phyloP scores from a whole-genome alignment of 2,797 vertebrate genomes.

The Oryzias dopingdopingensis region DNA sequence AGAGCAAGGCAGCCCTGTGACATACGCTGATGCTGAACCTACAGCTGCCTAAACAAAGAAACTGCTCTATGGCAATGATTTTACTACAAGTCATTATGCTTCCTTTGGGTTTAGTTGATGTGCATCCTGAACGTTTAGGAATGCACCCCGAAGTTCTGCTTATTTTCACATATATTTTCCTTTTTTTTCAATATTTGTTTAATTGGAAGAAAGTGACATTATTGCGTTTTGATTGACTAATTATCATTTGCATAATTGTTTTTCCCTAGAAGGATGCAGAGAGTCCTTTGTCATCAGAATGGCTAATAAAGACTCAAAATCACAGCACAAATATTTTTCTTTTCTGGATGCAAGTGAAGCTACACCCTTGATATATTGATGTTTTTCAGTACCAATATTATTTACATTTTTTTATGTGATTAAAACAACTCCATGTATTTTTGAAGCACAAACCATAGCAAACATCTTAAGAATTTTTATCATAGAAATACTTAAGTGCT shows the following conservation, averaged over 20 bases:
- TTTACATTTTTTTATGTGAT: neutral
- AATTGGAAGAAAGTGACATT: constrained; percentile 39
- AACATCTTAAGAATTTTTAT: too few relatives aligned
- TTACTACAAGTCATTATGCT: constrained; percentile 46
- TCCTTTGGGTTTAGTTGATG: constrained; percentile 35
- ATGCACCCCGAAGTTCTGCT: constrained; percentile 41
- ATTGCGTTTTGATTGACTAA: constrained; percentile 72
- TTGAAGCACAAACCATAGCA: too few relatives aligned
- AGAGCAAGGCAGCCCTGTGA: constrained; percentile 76
- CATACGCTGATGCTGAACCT: constrained; percentile 74
- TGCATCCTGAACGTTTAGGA: constrained; percentile 37
- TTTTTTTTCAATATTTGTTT: constrained; percentile 31
- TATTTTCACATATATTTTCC: constrained; percentile 23
- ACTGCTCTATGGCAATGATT: constrained; percentile 59
- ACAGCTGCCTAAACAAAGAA: constrained; percentile 82
- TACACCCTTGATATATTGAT: neutral
- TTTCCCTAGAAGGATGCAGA: constrained; percentile 44
- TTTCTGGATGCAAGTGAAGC: constrained; percentile 1
- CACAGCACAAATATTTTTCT: constrained; percentile 4
- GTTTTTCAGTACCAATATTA: neutral
- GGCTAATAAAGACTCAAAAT: constrained; percentile 36
- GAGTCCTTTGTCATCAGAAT: constrained; percentile 64
- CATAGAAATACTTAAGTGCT: too few relatives aligned
- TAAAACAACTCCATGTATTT: too few relatives aligned
- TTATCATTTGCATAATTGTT: constrained; percentile 78